Evolutionary conservation across 2,888 invertebrate species (phyloP).

Genomic region (Athalia cordata): DNA sequence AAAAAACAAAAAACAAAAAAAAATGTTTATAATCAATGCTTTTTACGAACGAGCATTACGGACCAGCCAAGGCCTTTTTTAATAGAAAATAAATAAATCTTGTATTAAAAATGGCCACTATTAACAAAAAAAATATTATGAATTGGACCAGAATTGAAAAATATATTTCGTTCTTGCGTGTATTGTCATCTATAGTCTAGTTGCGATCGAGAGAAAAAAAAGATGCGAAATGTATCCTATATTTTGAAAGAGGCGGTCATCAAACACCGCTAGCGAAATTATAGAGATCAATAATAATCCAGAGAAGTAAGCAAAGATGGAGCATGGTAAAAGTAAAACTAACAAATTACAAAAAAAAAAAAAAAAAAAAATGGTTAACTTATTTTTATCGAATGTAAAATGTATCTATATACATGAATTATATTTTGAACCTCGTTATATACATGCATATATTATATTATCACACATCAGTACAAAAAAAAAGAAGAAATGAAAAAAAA

Average conservation of each 20-base stretch:
- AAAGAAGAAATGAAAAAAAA: too few relatives aligned
- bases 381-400: constrained; percentile 36
- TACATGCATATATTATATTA: neutral
- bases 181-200: neutral
- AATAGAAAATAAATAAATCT: neutral
- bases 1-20: neutral
- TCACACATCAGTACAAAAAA: constrained; percentile 33
- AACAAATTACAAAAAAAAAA: neutral
- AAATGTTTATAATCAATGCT: constrained; percentile 10
- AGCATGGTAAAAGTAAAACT: neutral
- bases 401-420: constrained; percentile 19
- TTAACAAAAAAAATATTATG: constrained; percentile 1
- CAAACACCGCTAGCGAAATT: neutral
- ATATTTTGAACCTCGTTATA: constrained; percentile 25
- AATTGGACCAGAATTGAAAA: constrained; percentile 20
- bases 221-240: neutral
- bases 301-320: neutral
- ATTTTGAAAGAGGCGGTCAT: neutral
- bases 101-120: constrained; percentile 32
- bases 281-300: neutral
- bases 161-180: constrained; percentile 12
- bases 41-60: constrained; percentile 25
- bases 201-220: neutral
- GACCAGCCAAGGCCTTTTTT: constrained; percentile 31
- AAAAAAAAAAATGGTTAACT: constrained; percentile 22